These are phyloP conservation scores for Aurelia sp. DNA, from an alignment of 30 jellyfish, hydroid and myxozoan genomes.

Conservation along the genomic window DNA sequence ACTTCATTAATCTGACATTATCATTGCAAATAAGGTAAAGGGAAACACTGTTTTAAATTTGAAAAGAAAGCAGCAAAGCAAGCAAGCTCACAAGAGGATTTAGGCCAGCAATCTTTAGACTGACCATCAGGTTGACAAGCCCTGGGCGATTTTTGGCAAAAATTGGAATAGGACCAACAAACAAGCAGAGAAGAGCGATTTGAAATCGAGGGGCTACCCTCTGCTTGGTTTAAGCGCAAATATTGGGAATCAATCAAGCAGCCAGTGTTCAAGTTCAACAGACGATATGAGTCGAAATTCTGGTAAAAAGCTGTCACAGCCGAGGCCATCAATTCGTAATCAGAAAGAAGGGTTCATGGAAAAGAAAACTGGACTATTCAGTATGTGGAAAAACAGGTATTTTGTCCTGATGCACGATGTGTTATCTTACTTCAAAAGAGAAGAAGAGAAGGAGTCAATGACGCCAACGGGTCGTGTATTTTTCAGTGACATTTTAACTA, in stretches of 20 bases:
- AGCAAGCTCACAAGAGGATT: too few relatives aligned
- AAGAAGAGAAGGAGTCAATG: slow-evolving; percentile 78
- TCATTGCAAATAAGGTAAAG: too few relatives aligned
- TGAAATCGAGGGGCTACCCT: too few relatives aligned
- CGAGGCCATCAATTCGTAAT: not conserved
- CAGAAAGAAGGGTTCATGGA: slow-evolving; percentile 88
- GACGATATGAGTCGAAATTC: slow-evolving; percentile 13
- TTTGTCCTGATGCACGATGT: slow-evolving; percentile 85
- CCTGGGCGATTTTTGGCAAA: too few relatives aligned
- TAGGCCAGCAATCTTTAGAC: too few relatives aligned
- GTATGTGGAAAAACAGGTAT: slow-evolving; percentile 81
- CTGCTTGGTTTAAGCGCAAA: too few relatives aligned
- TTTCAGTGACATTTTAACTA: slow-evolving; percentile 67
- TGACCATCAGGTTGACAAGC: too few relatives aligned
- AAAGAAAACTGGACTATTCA: slow-evolving; percentile 73
- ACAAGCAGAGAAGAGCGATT: too few relatives aligned
- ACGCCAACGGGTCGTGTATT: slow-evolving; percentile 87
- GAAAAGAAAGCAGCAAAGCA: too few relatives aligned
- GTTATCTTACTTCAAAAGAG: slow-evolving; percentile 72
- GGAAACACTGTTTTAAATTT: too few relatives aligned
- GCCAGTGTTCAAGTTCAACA: not conserved
- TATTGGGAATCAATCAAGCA: slow-evolving; percentile 3
- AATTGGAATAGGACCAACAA: too few relatives aligned
- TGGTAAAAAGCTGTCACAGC: not conserved
- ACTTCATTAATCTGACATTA: too few relatives aligned